Evolutionary conservation across 2,797 vertebrate genomes (phyloP), one percentile per base, ranked within the genome.

Genomic region (Sandelia bainsii): DNA sequence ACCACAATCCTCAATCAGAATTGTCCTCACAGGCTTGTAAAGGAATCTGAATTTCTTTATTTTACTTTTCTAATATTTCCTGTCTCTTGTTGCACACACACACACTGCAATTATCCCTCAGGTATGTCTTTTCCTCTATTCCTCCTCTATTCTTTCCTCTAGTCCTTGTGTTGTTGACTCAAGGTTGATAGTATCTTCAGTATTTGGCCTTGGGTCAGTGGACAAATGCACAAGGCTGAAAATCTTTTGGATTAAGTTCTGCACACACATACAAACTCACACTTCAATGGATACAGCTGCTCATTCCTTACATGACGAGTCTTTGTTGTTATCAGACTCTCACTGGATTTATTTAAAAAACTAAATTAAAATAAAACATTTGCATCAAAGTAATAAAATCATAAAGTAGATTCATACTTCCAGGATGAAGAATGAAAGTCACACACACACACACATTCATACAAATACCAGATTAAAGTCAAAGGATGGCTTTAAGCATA

Each of bases 391-490:
- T 50, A 3, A 2, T 13, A 8, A 2, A 53, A 4, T 40, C 39
- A 46, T 45, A 37, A 29, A 40, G 56, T 54, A 12, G 23, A 25
- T 50, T 34, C 8, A 56, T n/a, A 68, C 57, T 57, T 68, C 34
- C 16, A 50, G 54, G 27, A 25, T 50, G 19, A 27, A 68, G 12
- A 25, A 23, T 72, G 45, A 39, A 59, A 52, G 39, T 20, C 48
- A 60, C 48, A 60, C 34, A 63, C 48, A 53, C 34, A 61, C 16
- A 58, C 19, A 71, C 40, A 45, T 20, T 29, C 20, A 23, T 53
- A 59, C 11, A 63, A 32, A 64, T 10, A 25, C 49, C 58, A 72
- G 84, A 85, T 87, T 78, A 85, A 62, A 65, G 58, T 53, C 54
- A 44, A 56, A 80, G 57, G 77, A 69, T 62, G 64, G 49, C 27